Evolutionary conservation across 2,888 invertebrate species (phyloP).

Genomic region (Dendrolimus houi): DNA sequence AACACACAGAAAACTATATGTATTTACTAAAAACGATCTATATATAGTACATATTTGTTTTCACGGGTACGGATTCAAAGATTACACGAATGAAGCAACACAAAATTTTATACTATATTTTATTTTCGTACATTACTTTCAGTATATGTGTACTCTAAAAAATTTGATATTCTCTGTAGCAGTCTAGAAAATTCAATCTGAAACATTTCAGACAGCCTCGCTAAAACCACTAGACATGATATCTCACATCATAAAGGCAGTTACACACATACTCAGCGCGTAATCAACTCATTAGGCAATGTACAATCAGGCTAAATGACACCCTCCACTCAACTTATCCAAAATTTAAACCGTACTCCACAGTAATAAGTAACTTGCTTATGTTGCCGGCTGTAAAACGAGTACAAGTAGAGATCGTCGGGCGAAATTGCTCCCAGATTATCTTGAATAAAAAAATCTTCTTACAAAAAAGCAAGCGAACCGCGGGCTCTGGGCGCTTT

Average conservation of each 20-base stretch:
- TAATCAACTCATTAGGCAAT: conserved; percentile 19
- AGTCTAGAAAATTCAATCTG: neutral
- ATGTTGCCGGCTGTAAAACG: conserved; percentile 4
- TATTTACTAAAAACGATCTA: too few relatives aligned
- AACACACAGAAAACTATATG: too few relatives aligned
- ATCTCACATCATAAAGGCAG: conserved; percentile 1
- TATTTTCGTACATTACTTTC: too few relatives aligned
- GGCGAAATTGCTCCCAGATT: conserved; percentile 48
- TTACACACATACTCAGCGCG: conserved; percentile 6
- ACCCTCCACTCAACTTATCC: conserved; percentile 6
- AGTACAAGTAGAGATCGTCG: conserved; percentile 16
- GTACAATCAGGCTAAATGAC: conserved; percentile 16
- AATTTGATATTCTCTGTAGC: neutral
- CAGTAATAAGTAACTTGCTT: neutral
- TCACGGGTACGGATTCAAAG: too few relatives aligned
- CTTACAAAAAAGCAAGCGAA: conserved; percentile 54
- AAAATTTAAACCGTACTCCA: conserved; percentile 5
- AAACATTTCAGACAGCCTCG: neutral
- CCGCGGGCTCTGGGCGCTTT: conserved; percentile 38
- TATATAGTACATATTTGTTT: too few relatives aligned
- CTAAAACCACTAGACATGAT: neutral
- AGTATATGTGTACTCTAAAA: neutral
- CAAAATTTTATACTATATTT: too few relatives aligned
- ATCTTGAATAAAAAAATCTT: conserved; percentile 44
- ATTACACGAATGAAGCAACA: too few relatives aligned